phyloP scores from a whole-genome alignment of 2,113 vertebrate species.

The Euleptes europaea region DNA sequence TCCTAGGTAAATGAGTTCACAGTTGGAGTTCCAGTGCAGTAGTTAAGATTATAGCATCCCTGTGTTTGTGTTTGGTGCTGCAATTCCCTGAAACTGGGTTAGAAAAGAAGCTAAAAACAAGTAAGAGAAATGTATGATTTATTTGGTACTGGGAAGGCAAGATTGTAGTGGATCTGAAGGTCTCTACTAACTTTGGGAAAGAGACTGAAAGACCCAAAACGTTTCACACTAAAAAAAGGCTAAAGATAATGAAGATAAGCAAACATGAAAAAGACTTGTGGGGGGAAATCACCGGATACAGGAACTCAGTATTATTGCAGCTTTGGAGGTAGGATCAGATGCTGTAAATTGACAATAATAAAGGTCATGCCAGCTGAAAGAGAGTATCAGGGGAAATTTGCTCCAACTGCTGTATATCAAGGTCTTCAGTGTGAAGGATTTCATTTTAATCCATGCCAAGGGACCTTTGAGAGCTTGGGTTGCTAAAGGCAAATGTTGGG shows the following conservation, averaged over 20 bases:
- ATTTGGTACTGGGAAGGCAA: neutral
- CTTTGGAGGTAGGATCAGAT: neutral
- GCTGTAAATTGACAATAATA: neutral
- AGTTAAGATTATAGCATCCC: neutral
- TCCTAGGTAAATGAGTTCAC: neutral
- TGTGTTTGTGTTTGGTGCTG: neutral
- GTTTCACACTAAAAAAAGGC: neutral
- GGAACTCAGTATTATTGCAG: fast-evolving
- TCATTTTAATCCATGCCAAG: neutral
- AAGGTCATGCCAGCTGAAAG: neutral
- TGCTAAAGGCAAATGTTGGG: neutral
- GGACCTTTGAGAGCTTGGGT: neutral
- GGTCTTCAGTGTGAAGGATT: neutral
- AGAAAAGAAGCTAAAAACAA: neutral
- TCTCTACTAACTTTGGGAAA: neutral
- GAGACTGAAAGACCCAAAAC: neutral
- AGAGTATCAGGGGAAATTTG: neutral
- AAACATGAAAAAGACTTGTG: neutral
- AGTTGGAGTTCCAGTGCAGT: fast-evolving
- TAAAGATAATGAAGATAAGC: neutral
- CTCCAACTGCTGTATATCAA: neutral
- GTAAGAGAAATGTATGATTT: neutral
- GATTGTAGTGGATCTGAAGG: neutral
- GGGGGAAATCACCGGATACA: neutral
- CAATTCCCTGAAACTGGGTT: neutral